Evolutionary conservation across 1,140 invertebrate genomes (phyloP), one percentile per base, ranked within the genome.

Genomic region (Drosophila sproati): DNA sequence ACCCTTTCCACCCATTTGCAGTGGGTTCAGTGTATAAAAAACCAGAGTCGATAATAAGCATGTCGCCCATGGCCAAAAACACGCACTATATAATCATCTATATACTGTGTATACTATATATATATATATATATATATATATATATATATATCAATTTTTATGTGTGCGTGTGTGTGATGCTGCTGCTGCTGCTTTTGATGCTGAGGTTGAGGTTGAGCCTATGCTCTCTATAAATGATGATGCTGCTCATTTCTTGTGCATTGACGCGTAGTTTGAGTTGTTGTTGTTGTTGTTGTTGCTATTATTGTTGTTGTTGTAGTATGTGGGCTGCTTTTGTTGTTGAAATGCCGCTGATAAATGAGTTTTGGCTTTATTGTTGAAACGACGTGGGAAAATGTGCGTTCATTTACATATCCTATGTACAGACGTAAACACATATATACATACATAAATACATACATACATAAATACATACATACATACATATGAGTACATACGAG

Each of bases 271-370:
- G 67, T 52, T 64, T 61, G 34, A 52, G 50, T 55, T 51, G n/a
- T 45, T 52, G n/a, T 63, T 68, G 51, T 54, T 73, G 41, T 77
- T 59, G 64, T 56, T 67, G 43, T 73, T 63, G 59, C 20, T 20
- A 20, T 20, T 20, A 20, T 20, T 20, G 20, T 20, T 20, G 20
- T 31, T 74, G 48, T 75, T 80, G 62, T 71, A 47, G 54, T 80
- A 69, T 82, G 79, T 77, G 78, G 75, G 77, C 74, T 66, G 70
- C 47, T 82, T 72, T 82, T 83, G 77, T 83, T 83, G 73, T 83
- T 79, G 73, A 83, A 83, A 83, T 80, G 73, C 81, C 80, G 81
- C 80, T 83, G 81, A 85, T 85, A 85, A 85, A 85, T 85, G 81
- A 85, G 81, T 77, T 85, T 83, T 85, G 57, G 81, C 57, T 73